phyloP scores from a whole-genome alignment of 2,888 invertebrate species.

The Hybos culiciformis region DNA sequence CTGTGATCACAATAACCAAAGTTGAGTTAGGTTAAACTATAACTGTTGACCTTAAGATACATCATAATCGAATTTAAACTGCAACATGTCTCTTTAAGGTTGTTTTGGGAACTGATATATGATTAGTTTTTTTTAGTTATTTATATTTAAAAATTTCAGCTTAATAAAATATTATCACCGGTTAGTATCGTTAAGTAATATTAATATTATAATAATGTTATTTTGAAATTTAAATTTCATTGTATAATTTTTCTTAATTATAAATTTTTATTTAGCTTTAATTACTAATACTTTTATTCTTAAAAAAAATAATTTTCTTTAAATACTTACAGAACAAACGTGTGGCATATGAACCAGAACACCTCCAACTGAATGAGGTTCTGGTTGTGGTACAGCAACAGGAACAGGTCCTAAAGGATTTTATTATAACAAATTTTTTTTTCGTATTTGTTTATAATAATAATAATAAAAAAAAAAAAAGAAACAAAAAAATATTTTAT shows the following conservation, averaged over 20 bases:
- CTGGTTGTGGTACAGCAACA: conserved; percentile 44
- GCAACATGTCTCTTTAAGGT: no score
- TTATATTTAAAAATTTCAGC: not conserved
- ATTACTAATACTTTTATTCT: not conserved
- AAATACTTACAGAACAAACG: conserved; percentile 51
- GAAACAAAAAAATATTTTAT: not conserved
- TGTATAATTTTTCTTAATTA: no score
- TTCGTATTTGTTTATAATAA: conserved; percentile 2
- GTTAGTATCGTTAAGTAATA: no score
- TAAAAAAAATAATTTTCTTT: not conserved
- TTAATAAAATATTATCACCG: no score
- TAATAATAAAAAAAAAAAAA: conserved; percentile 1
- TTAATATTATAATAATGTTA: no score
- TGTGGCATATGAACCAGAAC: conserved; percentile 87
- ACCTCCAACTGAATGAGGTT: conserved; percentile 66
- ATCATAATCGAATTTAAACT: no score
- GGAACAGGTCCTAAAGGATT: conserved; percentile 35
- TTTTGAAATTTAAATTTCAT: no score
- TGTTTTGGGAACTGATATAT: no score
- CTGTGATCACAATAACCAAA: no score
- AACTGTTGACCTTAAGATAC: no score
- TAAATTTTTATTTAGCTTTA: not conserved
- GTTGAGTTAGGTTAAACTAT: no score
- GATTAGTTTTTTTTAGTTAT: not conserved
- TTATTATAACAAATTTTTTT: not conserved